Conservation (phyloP, 2,888 invertebrate species). For the Endotricha flammealis region DNA sequence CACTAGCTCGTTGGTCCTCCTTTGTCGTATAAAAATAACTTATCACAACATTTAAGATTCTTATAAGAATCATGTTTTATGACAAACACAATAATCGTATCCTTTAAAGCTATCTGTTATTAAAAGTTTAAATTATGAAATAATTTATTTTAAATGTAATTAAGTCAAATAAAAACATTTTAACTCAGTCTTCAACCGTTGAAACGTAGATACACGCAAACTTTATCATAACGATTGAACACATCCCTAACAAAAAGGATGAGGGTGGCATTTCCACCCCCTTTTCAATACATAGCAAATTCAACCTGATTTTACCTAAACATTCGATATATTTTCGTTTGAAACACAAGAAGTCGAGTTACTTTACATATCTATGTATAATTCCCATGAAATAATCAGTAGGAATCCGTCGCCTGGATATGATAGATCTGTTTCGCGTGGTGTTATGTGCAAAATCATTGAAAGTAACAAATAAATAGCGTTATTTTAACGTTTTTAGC, state of each 20-base stretch:
- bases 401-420: conserved; percentile 30
- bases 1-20: no score
- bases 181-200: background rate
- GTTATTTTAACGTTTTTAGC: background rate
- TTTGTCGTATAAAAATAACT: no score
- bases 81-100: no score
- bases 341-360: conserved; percentile 33
- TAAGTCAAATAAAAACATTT: conserved; percentile 1
- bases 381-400: conserved; percentile 68
- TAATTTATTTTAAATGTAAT: background rate
- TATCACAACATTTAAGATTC: no score
- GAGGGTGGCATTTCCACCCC: conserved; percentile 40
- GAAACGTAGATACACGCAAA: no score
- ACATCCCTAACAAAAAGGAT: conserved; percentile 31
- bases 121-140: background rate
- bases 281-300: conserved; percentile 20
- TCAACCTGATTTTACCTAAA: conserved; percentile 8
- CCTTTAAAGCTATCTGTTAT: no score
- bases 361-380: conserved; percentile 54
- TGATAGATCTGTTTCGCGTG: conserved; percentile 8
- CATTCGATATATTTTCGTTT: conserved; percentile 24
- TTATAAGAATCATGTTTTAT: no score
- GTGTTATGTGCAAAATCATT: background rate
- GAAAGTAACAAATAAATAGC: background rate
- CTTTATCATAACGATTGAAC: no score